These are phyloP conservation scores for Brachionus sp. DNA, from an alignment of 1,140 invertebrate species.

Conservation along the genomic window DNA sequence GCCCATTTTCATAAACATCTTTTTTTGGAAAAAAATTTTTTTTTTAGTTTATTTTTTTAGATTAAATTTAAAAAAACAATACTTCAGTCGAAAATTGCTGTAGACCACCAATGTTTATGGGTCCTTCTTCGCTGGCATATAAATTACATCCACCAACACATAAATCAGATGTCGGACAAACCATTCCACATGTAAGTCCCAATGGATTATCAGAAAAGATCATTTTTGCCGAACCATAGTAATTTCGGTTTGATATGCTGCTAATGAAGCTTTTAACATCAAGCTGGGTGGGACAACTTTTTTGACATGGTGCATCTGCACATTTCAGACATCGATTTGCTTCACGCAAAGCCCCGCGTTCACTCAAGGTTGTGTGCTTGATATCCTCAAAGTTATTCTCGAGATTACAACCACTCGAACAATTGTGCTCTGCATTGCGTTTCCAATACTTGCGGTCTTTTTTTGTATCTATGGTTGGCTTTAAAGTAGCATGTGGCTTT, in stretches of 20 bases:
- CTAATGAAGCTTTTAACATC: slow-evolving; percentile 95
- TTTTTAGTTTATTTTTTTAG: background rate
- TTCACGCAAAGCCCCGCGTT: slow-evolving; percentile 84
- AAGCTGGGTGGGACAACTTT: slow-evolving; percentile 92
- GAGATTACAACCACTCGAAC: slow-evolving; percentile 59
- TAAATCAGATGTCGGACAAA: slow-evolving; percentile 94
- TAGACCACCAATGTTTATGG: slow-evolving; percentile 95
- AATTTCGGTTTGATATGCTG: slow-evolving; percentile 94
- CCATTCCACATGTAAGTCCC: slow-evolving; percentile 93
- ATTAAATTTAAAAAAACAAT: slow-evolving; percentile 48
- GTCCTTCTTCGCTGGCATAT: slow-evolving; percentile 86
- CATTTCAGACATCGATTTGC: slow-evolving; percentile 88
- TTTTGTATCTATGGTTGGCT: slow-evolving; percentile 79
- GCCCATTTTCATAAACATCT: slow-evolving; percentile 89
- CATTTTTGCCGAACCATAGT: slow-evolving; percentile 91
- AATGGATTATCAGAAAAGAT: slow-evolving; percentile 96
- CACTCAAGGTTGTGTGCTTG: slow-evolving; percentile 91
- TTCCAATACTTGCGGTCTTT: slow-evolving; percentile 88
- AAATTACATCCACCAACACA: slow-evolving; percentile 97
- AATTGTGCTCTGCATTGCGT: slow-evolving; percentile 68
- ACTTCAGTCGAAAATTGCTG: slow-evolving; percentile 96
- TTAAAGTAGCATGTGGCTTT: slow-evolving; percentile 69
- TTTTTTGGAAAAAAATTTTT: slow-evolving; percentile 46
- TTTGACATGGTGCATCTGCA: slow-evolving; percentile 93
- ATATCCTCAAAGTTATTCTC: slow-evolving; percentile 92